Conservation (phyloP, 2,888 invertebrate genomes). For the Actias luna region DNA sequence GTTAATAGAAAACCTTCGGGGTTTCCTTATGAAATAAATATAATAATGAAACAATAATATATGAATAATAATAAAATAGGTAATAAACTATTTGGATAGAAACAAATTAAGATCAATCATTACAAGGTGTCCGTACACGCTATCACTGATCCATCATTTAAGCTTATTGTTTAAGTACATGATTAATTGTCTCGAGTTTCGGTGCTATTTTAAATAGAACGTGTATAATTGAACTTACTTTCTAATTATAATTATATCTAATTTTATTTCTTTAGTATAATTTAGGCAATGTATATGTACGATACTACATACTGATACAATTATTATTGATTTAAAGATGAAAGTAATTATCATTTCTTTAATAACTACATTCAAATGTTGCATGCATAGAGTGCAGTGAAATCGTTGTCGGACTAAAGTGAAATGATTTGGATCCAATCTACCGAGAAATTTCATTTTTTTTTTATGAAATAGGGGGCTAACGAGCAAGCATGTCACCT, state of each 20-base stretch:
- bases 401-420: constrained; percentile 51
- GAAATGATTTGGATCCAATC: constrained; percentile 42
- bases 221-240: no score
- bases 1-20: no score
- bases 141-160: no score
- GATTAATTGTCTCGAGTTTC: background rate
- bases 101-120: no score
- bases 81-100: no score
- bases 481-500: no score
- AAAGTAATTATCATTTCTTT: background rate
- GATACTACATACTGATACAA: background rate
- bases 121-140: no score
- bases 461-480: no score
- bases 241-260: background rate
- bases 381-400: constrained; percentile 32
- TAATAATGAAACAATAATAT: no score
- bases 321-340: background rate
- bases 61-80: no score
- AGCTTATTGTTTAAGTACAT: no score
- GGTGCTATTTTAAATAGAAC: background rate
- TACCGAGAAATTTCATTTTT: constrained; percentile 37
- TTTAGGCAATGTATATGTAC: background rate
- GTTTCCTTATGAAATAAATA: no score
- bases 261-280: background rate
- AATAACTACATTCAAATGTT: background rate